Base-by-base conservation (phyloP, 2,797 vertebrate species). In the Tinamus major region DNA sequence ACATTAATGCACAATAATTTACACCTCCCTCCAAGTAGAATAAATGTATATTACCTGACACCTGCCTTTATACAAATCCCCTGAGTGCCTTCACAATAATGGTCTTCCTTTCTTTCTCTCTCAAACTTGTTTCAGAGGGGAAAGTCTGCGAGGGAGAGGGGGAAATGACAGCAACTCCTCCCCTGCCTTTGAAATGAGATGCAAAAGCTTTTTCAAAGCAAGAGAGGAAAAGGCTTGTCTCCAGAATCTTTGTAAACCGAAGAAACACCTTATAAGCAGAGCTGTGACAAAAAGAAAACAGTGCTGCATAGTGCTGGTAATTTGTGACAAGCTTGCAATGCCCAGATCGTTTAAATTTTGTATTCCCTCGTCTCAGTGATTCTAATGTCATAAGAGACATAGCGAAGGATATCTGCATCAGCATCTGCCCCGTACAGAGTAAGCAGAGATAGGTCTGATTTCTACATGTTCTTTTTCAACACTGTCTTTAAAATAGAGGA, bases 181-280 rank as follows among this genome's bases (percentile, higher is more conserved):
- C 62, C 33, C 4, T 51, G 1, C 27, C 70, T 87, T 84, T 80
- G 87, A 88, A 85, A 88, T n/a, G 4, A 75, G 56, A 56, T 58
- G 67, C 63, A 92, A 70, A 90, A 63, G 29, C 29, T 12, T 67
- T 81, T 84, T 87, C 75, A 94, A 87, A 80, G 55, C 55, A 87
- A 39, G 39, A 80, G 61, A 84, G 51, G 71, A 74, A 77, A 88
- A 80, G 23, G 44, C 31, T 78, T 48, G 37, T 44, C 59, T 29
- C 33, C 48, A 79, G 79, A 49, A 81, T 51, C 20, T 48, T 31
- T 78, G 35, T 56, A 53, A 55, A 74, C 58, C 31, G 62, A 69
- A 78, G 49, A 81, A 85, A 49, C 39, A n/a, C 0, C 1, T 55
- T 63, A 77, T 24, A 87, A 72, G 26, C 29, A 27, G 26, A 92